Evolutionary conservation across 2,113 vertebrate species (phyloP).

Genomic region (Tricholaema leucomelas): DNA sequence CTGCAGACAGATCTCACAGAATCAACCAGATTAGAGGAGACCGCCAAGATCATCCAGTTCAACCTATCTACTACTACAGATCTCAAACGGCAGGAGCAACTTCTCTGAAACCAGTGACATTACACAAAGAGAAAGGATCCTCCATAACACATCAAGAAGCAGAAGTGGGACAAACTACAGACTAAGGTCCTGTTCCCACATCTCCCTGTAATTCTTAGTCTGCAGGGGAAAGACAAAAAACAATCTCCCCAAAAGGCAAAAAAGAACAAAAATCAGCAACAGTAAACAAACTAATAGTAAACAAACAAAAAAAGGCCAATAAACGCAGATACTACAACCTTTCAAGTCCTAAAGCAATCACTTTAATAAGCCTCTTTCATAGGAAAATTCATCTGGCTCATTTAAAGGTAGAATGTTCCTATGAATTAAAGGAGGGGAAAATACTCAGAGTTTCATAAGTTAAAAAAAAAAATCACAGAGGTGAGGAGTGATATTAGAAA

Average conservation of each 20-base stretch:
- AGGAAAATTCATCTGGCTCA: neutral
- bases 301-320: neutral
- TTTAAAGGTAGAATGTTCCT: neutral
- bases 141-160: neutral
- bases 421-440: neutral
- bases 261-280: neutral
- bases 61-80: neutral
- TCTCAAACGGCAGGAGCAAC: neutral
- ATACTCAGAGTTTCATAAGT: neutral
- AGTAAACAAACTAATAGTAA: neutral
- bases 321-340: neutral
- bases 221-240: neutral
- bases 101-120: neutral
- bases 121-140: neutral
- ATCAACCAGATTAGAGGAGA: no score
- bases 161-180: neutral
- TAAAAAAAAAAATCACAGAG: neutral
- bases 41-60: no score
- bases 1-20: neutral
- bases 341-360: neutral
- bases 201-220: neutral
- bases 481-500: constrained; percentile 5
- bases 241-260: neutral
- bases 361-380: neutral
- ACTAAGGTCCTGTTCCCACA: neutral